Evolutionary conservation across 1,140 invertebrate species (phyloP).

Genomic region (Prorops nasuta): DNA sequence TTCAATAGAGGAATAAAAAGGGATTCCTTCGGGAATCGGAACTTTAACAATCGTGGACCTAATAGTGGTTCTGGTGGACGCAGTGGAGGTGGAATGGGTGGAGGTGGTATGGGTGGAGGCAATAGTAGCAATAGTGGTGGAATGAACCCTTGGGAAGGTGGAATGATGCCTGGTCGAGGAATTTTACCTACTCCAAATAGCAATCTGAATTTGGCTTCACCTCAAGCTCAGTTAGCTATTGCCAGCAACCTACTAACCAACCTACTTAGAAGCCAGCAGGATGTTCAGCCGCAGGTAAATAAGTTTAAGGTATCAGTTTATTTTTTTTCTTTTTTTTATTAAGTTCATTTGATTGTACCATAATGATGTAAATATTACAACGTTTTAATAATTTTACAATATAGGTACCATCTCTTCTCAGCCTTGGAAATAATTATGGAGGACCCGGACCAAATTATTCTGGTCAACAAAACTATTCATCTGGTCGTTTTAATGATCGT

Average conservation of each 20-base stretch:
- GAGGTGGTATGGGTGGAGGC: slow-evolving; percentile 23
- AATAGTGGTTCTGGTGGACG: slow-evolving; percentile 23
- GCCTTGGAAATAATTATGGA: slow-evolving; percentile 48
- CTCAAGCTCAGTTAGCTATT: slow-evolving; percentile 53
- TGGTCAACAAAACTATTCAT: slow-evolving; percentile 45
- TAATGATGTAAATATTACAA: too few species aligned
- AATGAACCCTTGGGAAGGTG: slow-evolving; percentile 56
- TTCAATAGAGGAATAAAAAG: slow-evolving; percentile 51
- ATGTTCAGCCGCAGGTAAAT: slow-evolving; percentile 47
- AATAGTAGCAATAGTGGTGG: slow-evolving; percentile 36
- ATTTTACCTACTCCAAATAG: slow-evolving; percentile 53
- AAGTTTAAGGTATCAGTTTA: background rate
- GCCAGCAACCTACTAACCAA: slow-evolving; percentile 55
- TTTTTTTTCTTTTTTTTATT: background rate
- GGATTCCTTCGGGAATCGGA: slow-evolving; percentile 45
- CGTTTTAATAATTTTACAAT: background rate
- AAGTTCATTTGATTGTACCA: too few species aligned
- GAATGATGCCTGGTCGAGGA: slow-evolving; percentile 56
- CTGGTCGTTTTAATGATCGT: slow-evolving; percentile 49
- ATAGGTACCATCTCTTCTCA: slow-evolving; percentile 53
- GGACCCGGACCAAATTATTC: slow-evolving; percentile 46
- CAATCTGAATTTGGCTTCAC: slow-evolving; percentile 51
- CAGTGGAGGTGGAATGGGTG: slow-evolving; percentile 26
- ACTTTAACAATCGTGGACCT: slow-evolving; percentile 34
- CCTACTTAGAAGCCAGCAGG: slow-evolving; percentile 52